A percentile compares a stretch with the other conserved stretches of the same genome.
phyloP scores from a whole-genome alignment of 2,888 invertebrate genomes.

The Ichneumoninae sp. region DNA sequence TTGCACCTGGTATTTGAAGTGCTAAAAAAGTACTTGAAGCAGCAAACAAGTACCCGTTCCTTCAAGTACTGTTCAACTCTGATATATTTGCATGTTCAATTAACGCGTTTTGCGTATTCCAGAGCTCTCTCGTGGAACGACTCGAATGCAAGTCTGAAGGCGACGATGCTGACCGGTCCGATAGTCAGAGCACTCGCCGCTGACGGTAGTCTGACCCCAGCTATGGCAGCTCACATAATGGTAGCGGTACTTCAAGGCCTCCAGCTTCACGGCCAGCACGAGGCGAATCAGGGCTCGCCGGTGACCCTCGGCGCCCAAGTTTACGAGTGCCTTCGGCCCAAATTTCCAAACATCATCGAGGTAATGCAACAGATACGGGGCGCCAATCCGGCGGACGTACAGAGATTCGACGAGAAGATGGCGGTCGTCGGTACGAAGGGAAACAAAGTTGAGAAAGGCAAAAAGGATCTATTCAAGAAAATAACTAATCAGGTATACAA shows the following conservation, averaged over 20 bases:
- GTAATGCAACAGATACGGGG: constrained; percentile 92
- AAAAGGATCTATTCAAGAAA: constrained; percentile 96
- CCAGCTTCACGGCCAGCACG: constrained; percentile 95
- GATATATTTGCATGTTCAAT: neutral
- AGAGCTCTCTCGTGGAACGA: constrained; percentile 94
- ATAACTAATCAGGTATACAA: constrained; percentile 90
- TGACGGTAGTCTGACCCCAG: constrained; percentile 87
- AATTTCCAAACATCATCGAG: constrained; percentile 89
- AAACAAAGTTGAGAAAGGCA: constrained; percentile 94
- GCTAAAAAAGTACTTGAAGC: neutral
- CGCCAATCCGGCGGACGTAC: constrained; percentile 91
- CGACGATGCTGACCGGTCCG: constrained; percentile 90
- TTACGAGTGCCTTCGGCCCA: constrained; percentile 92
- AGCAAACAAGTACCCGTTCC: too few species aligned
- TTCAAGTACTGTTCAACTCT: too few species aligned
- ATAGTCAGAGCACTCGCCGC: constrained; percentile 88
- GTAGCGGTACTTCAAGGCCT: constrained; percentile 92
- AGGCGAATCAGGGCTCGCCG: constrained; percentile 93
- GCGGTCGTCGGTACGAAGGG: constrained; percentile 88
- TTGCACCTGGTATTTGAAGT: too few species aligned
- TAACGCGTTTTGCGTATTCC: neutral
- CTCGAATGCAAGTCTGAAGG: constrained; percentile 92
- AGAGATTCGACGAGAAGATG: constrained; percentile 94
- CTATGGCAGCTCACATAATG: constrained; percentile 90
- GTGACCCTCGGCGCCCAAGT: constrained; percentile 93